Evolutionary conservation across 2,797 vertebrate genomes (phyloP).

Genomic region (Orientallactaga sibirica): DNA sequence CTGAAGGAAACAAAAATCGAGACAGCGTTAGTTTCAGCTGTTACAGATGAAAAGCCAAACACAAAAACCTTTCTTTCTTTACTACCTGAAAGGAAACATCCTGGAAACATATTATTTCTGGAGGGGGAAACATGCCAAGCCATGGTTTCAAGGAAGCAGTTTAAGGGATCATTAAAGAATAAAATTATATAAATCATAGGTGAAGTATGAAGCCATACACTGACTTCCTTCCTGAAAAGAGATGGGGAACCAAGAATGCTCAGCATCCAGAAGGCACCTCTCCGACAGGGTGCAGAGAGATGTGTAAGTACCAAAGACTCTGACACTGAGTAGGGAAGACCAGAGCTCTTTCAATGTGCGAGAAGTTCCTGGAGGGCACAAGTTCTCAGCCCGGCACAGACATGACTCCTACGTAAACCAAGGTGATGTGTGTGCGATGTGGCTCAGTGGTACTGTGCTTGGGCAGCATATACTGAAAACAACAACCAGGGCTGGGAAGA

Average conservation of each 20-base stretch:
- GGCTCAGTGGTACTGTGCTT: background rate
- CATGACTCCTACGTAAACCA: background rate
- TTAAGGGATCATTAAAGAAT: background rate
- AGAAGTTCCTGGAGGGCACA: background rate
- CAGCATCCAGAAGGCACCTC: background rate
- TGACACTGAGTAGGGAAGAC: background rate
- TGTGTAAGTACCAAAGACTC: background rate
- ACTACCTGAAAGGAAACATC: background rate
- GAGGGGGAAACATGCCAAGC: background rate
- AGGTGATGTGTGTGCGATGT: accelerated
- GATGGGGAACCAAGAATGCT: background rate
- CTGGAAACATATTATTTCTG: background rate
- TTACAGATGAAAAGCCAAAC: background rate
- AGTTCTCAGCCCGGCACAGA: background rate
- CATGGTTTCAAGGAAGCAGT: background rate
- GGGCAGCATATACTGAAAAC: background rate
- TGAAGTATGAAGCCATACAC: background rate
- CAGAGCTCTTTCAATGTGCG: background rate
- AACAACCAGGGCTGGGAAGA: background rate
- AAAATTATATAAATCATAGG: background rate
- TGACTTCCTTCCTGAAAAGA: constrained; percentile 36
- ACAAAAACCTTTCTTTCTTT: background rate
- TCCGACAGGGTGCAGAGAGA: background rate
- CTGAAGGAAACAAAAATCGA: constrained; percentile 39
- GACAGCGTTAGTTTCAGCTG: background rate